Evolutionary conservation across 2,113 vertebrate genomes (phyloP).

Genomic region (Azemiops feae): DNA sequence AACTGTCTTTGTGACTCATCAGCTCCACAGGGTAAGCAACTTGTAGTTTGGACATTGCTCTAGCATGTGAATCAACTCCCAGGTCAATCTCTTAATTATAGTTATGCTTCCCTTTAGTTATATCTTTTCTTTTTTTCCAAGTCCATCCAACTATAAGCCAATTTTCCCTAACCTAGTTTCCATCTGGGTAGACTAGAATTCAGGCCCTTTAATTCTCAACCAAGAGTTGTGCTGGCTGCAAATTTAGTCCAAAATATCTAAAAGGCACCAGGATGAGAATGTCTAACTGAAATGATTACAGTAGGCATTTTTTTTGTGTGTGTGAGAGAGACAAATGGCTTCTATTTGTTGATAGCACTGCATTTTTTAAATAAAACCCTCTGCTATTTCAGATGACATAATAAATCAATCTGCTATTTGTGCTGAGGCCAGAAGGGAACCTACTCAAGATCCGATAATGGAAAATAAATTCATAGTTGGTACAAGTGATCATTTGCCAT

Average conservation of each 20-base stretch:
- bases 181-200: background rate
- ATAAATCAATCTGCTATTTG: background rate
- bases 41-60: background rate
- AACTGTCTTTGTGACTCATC: background rate
- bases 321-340: background rate
- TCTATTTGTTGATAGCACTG: background rate
- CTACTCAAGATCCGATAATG: constrained; percentile 20
- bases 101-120: background rate
- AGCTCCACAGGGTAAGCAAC: background rate
- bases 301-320: background rate
- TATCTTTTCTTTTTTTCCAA: background rate
- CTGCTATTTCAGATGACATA: constrained; percentile 15
- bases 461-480: constrained; percentile 11
- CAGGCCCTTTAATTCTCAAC: background rate
- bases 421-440: constrained; percentile 10
- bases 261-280: background rate
- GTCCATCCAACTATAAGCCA: background rate
- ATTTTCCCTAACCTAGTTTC: background rate
- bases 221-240: background rate
- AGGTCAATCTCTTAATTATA: background rate
- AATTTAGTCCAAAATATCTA: background rate
- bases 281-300: background rate
- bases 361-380: background rate
- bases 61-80: background rate
- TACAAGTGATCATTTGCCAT: background rate